Evolutionary conservation across 2,888 invertebrate genomes (phyloP).

Genomic region (Drosophila engyochracea): DNA sequence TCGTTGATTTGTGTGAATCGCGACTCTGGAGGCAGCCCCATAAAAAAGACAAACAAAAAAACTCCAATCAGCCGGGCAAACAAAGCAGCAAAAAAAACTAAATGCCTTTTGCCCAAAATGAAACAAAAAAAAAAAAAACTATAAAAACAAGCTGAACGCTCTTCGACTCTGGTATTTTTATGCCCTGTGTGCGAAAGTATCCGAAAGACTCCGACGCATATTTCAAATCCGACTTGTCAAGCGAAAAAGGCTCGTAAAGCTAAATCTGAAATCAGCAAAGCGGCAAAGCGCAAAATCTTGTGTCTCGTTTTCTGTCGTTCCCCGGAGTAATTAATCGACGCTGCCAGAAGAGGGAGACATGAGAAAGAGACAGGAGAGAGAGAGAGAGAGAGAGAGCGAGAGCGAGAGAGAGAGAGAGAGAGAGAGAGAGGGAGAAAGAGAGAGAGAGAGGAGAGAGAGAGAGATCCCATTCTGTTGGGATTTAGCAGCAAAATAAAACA

Average conservation of each 20-base stretch:
- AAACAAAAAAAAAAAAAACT: slow-evolving; percentile 17
- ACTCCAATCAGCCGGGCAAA: slow-evolving; percentile 41
- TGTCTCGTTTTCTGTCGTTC: neutral
- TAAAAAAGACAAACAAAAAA: slow-evolving; percentile 27
- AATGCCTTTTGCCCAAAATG: slow-evolving; percentile 45
- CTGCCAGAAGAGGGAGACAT: slow-evolving; percentile 23
- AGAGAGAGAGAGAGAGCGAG: slow-evolving; percentile 16
- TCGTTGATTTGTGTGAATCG: slow-evolving; percentile 34
- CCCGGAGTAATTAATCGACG: slow-evolving; percentile 74
- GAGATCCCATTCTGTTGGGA: neutral
- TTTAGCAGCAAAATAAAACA: neutral
- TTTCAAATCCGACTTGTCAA: slow-evolving; percentile 78
- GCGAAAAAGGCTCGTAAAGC: slow-evolving; percentile 78
- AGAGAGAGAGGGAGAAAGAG: slow-evolving; percentile 16
- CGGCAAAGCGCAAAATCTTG: slow-evolving; percentile 25
- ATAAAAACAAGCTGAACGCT: slow-evolving; percentile 29
- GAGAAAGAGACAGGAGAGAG: slow-evolving; percentile 1
- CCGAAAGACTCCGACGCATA: slow-evolving; percentile 65
- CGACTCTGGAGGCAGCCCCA: slow-evolving; percentile 28
- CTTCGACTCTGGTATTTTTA: slow-evolving; percentile 68
- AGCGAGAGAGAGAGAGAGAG: slow-evolving; percentile 10
- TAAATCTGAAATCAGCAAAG: slow-evolving; percentile 77
- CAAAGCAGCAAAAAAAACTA: slow-evolving; percentile 39
- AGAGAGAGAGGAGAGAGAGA: neutral
- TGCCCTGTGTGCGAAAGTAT: slow-evolving; percentile 65